These are phyloP conservation scores for Epirrhoe alternata DNA, from an alignment of 2,888 invertebrate genomes.

Conservation along the genomic window DNA sequence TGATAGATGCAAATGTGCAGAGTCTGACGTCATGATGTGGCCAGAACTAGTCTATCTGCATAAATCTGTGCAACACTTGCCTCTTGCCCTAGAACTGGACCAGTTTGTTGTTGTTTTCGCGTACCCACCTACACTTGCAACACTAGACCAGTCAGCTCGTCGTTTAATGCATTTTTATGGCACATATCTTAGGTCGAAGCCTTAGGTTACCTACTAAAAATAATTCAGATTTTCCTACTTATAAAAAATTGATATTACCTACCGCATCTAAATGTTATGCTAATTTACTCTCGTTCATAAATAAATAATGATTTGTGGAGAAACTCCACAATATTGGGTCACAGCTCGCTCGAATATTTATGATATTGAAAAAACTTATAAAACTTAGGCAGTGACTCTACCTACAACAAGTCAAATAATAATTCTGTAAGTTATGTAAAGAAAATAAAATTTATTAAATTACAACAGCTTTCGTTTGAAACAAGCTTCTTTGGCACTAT, in stretches of 20 bases:
- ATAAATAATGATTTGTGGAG: not conserved
- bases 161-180: too few relatives aligned
- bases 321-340: not conserved
- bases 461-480: not conserved
- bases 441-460: not conserved
- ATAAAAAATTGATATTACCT: not conserved
- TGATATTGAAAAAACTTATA: not conserved
- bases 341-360: not conserved
- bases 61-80: slow-evolving; percentile 12
- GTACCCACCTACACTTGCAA: slow-evolving; percentile 8
- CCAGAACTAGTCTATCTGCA: slow-evolving; percentile 3
- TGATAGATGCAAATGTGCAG: not conserved
- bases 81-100: slow-evolving; percentile 11
- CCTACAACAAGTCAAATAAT: too few relatives aligned
- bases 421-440: not conserved
- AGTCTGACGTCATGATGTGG: not conserved
- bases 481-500: not conserved
- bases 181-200: too few relatives aligned
- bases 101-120: slow-evolving; percentile 4
- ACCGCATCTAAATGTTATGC: not conserved
- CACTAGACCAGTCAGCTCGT: not conserved
- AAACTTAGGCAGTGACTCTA: not conserved
- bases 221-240: too few relatives aligned
- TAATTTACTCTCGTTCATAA: not conserved
- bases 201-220: too few relatives aligned